Base-by-base conservation (phyloP, 2,113 vertebrate genomes). In the Cephalopholis sonnerati region DNA sequence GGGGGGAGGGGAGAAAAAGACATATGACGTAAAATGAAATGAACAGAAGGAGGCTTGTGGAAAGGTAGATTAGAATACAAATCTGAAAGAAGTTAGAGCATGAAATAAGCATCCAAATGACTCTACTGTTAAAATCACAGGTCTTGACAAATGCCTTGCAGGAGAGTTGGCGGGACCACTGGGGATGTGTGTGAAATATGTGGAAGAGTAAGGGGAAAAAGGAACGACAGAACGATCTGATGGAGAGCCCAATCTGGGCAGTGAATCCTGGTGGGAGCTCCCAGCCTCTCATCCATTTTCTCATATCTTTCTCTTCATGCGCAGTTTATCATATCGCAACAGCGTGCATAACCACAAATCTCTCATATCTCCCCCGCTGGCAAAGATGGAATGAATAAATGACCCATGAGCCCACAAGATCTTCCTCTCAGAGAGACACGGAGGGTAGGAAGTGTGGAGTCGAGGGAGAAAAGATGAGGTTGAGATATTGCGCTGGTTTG, bases 331-430 rank as follows among this genome's bases (percentile, higher is more conserved):
- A 89, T 74, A 74, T 63, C 7, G 27, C 59, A 68, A 53, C 76
- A 46, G 79, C 15, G 12, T 68, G 22, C 88, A 76, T 77, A 57
- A 71, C 57, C 67, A 62, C 64, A 79, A 82, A 79, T 85, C 77
- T 74, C 65, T 88, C 66, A 82, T 62, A 89, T 91, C 90, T 87
- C 39, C 71, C 74, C 46, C 8, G 41, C 77, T 85, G 75, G 67
- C 84, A 79, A 64, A 67, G 74, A 48, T 77, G 72, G 64, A 92
- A 82, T 83, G 57, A 88, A 91, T 86, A 82, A 89, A 91, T 80
- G 61, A 86, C 72, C 82, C 46, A 48, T 55, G 54, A 82, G 86
- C 71, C 77, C 51, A 51, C 22, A 76, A 76, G 82, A 88, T 69
- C 73, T 67, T 25, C 8, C 75, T 76, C 53, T 82, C 57, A 64